Base-by-base conservation (phyloP, 2,113 vertebrate genomes). In the Isichthys henryi region DNA sequence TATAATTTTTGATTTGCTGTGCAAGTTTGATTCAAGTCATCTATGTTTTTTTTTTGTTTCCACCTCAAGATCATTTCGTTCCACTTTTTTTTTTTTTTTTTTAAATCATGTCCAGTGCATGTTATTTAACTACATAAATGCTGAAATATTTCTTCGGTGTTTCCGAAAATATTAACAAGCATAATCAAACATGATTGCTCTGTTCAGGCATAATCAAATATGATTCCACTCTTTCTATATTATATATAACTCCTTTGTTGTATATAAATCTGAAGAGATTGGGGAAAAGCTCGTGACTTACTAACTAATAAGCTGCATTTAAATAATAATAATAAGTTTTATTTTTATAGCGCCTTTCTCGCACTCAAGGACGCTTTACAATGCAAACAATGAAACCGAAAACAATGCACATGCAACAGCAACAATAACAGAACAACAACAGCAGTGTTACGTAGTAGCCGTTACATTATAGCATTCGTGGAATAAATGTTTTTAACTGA, bases 361-460 rank as follows among this genome's bases (percentile, higher is more conserved):
- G 2, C 39, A 39, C 39, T 39, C 93, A 94, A 94, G n/a, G n/a
- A 39, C 39, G 2, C 39, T 39, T 39, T 39, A 39, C 39, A 39
- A 39, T 39, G 39, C 39, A 39, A 39, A 2, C 39, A 39, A 2
- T n/a, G n/a, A n/a, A n/a, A n/a, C n/a, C n/a, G n/a, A n/a, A n/a
- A n/a, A n/a, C n/a, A n/a, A n/a, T n/a, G n/a, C n/a, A n/a, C n/a
- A 39, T 2, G 1, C 1, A 39, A 39, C 39, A 39, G 39, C 39
- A 39, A 39, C 39, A 39, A 39, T 39, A 39, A 39, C 39, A 39
- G 39, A 39, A 39, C 39, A 39, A 39, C 39, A 2, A 39, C 39
- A 39, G 1, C 39, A 39, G 39, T 39, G 39, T 39, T 39, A 2
- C 39, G 2, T 39, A 2, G 39, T 39, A 39, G 39, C 39, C 1